Evolutionary conservation across 1,140 invertebrate genomes (phyloP).

Genomic region (Dendroctonus ponderosae): DNA sequence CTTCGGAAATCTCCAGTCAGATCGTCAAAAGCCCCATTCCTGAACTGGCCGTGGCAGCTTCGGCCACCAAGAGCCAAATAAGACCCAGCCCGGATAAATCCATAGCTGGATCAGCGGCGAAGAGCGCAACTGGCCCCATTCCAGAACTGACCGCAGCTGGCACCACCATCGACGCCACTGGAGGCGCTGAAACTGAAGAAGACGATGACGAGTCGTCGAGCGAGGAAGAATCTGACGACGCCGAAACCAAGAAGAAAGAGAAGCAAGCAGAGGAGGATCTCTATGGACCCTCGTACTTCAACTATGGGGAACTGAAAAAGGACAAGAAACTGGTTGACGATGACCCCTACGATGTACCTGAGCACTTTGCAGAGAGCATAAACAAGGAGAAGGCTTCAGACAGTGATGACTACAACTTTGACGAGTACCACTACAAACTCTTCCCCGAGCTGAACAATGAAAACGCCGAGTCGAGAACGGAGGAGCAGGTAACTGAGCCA

Average conservation of each 20-base stretch:
- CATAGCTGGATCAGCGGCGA: constrained; percentile 15
- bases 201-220: constrained; percentile 20
- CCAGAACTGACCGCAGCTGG: constrained; percentile 21
- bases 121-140: constrained; percentile 29
- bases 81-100: neutral
- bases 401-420: constrained; percentile 39
- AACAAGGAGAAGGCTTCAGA: constrained; percentile 15
- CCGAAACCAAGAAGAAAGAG: constrained; percentile 18
- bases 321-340: constrained; percentile 32
- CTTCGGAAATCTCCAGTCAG: constrained; percentile 25
- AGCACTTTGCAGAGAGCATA: constrained; percentile 31
- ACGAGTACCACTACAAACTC: constrained; percentile 50
- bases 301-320: constrained; percentile 24
- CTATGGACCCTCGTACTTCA: constrained; percentile 10
- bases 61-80: neutral
- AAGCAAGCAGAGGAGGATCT: constrained; percentile 1
- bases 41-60: constrained; percentile 14
- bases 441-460: constrained; percentile 51
- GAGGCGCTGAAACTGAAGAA: constrained; percentile 25
- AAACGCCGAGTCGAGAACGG: constrained; percentile 40
- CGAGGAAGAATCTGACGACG: constrained; percentile 17
- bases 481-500: constrained; percentile 48
- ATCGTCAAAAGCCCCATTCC: constrained; percentile 18
- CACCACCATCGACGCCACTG: constrained; percentile 22
- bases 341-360: constrained; percentile 30